These are phyloP conservation scores for Kryptopterus vitreolus DNA, from an alignment of 2,797 vertebrate genomes.

Conservation along the genomic window DNA sequence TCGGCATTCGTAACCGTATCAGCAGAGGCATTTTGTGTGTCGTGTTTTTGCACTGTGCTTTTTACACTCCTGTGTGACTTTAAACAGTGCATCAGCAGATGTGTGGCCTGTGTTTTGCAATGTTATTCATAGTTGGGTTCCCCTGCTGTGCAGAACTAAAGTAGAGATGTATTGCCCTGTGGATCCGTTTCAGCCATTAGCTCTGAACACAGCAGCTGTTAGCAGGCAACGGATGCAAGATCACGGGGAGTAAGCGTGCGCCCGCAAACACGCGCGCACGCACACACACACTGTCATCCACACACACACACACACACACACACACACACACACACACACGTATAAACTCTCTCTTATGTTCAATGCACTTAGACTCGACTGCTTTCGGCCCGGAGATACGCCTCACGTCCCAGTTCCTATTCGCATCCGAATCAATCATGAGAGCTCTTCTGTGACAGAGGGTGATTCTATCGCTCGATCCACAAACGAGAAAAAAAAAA, in stretches of 20 bases:
- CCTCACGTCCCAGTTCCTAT: slow-evolving; percentile 65
- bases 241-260: slow-evolving; percentile 74
- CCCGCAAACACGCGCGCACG: slow-evolving; percentile 63
- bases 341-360: background rate
- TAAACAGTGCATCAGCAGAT: slow-evolving; percentile 30
- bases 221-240: slow-evolving; percentile 66
- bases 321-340: background rate
- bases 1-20: background rate
- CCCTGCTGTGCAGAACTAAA: slow-evolving; percentile 34
- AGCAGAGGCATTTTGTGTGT: slow-evolving; percentile 24
- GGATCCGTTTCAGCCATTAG: slow-evolving; percentile 42
- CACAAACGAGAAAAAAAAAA: background rate
- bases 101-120: slow-evolving; percentile 32
- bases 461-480: background rate
- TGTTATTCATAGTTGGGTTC: slow-evolving; percentile 32
- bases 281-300: slow-evolving; percentile 11
- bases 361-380: slow-evolving; percentile 76
- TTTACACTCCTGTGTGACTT: slow-evolving; percentile 20
- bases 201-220: slow-evolving; percentile 46
- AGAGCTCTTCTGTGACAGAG: background rate
- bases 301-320: background rate
- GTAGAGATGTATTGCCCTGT: slow-evolving; percentile 32
- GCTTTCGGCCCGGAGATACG: slow-evolving; percentile 83
- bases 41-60: slow-evolving; percentile 28
- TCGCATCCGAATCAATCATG: slow-evolving; percentile 52